Percentiles rank a stretch among this genome's conserved stretches.
Evolutionary conservation across 2,888 invertebrate species (phyloP).

Genomic region (Empis stercorea): DNA sequence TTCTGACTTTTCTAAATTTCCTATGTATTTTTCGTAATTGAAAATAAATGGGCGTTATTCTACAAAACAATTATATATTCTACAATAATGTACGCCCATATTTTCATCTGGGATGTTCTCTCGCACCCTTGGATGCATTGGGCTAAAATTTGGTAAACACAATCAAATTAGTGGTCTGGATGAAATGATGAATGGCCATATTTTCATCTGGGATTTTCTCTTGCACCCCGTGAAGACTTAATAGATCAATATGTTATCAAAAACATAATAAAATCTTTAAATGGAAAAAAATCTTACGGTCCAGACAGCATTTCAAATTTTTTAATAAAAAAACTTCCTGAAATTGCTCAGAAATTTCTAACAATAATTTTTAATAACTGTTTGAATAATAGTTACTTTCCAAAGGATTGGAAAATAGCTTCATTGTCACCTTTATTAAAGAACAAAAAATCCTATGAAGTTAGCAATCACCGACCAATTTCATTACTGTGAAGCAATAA

Average conservation of each 20-base stretch:
- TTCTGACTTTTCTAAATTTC: no score
- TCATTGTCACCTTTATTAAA: constrained; percentile 3
- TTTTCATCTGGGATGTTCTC: no score
- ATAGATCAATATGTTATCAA: not conserved
- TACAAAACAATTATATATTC: no score
- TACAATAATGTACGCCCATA: no score
- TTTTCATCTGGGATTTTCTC: no score
- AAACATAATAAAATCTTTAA: not conserved
- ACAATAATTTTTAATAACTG: constrained; percentile 4
- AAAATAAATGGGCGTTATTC: no score
- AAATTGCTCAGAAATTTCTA: not conserved
- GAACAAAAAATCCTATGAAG: not conserved
- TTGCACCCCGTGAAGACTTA: no score
- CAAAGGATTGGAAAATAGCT: constrained; percentile 1
- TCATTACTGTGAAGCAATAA: not conserved
- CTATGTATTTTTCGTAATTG: no score
- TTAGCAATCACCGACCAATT: not conserved
- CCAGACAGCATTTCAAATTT: constrained; percentile 1
- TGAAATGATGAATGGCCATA: no score
- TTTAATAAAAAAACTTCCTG: not conserved
- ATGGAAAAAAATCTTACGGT: constrained; percentile 1
- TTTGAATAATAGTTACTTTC: constrained; percentile 3
- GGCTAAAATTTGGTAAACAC: no score
- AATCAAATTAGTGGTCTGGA: no score
- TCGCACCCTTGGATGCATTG: no score